A percentile compares a stretch with the other conserved stretches of the same genome.
Conservation (phyloP, 2,113 vertebrate genomes). For the Reinhardtius hippoglossoides region DNA sequence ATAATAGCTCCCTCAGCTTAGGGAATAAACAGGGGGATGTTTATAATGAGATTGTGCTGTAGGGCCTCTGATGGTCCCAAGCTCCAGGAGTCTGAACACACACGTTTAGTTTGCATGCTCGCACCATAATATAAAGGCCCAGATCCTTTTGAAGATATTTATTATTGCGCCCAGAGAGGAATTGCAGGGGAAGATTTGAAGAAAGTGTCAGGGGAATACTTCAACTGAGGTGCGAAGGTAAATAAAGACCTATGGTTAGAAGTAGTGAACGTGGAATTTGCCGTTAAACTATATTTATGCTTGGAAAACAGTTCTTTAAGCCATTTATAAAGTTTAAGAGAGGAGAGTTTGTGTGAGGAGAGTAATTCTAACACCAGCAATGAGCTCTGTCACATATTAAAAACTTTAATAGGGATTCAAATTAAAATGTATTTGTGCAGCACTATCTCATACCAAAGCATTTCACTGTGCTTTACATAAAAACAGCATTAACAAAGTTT, state of each 20-base stretch:
- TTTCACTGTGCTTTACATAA: background rate
- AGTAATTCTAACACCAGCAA: too few species aligned
- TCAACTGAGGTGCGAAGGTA: conserved; percentile 48
- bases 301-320: background rate
- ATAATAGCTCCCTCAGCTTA: conserved; percentile 67
- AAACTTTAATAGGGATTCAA: conserved; percentile 4
- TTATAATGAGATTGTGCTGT: conserved; percentile 74
- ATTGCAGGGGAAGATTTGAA: conserved; percentile 23
- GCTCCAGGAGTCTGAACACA: conserved; percentile 50
- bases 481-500: background rate
- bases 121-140: conserved; percentile 32
- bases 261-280: background rate
- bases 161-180: conserved; percentile 43
- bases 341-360: background rate
- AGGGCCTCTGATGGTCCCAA: conserved; percentile 58
- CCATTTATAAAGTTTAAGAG: conserved; percentile 1
- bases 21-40: conserved; percentile 70
- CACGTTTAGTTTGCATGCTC: conserved; percentile 56
- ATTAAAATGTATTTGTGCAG: background rate
- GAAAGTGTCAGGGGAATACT: conserved; percentile 37
- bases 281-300: background rate
- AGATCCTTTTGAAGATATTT: conserved; percentile 63
- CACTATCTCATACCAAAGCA: background rate
- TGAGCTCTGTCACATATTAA: background rate
- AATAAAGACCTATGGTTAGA: conserved; percentile 43